Percentiles rank a stretch among this genome's conserved stretches.
Conservation (phyloP, 2,113 vertebrate species). For the Cyanocitta stelleri region DNA sequence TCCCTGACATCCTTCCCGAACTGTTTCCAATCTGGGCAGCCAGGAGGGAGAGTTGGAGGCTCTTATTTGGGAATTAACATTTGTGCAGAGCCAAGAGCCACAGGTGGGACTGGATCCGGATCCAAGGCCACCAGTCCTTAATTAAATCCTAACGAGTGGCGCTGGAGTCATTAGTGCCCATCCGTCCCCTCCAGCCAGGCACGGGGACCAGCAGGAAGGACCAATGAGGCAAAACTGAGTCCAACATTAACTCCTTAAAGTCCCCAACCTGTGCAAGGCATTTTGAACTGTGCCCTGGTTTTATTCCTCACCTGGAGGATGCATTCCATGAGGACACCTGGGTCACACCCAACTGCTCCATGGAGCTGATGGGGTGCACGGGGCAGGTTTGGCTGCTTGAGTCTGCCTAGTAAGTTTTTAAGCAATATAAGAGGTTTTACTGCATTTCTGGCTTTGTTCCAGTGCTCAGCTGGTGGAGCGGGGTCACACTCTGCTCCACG, state of each 20-base stretch:
- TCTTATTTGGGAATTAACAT: not conserved
- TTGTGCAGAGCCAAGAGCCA: not conserved
- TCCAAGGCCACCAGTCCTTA: not conserved
- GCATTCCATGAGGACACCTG: accelerated
- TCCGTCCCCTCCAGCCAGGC: not conserved
- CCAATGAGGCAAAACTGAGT: accelerated
- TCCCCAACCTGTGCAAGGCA: accelerated
- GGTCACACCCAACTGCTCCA: not conserved
- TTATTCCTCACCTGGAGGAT: not conserved
- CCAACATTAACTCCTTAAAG: accelerated
- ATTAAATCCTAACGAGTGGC: not conserved
- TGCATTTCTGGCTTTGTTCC: accelerated
- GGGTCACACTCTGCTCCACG: accelerated
- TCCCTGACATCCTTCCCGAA: not conserved
- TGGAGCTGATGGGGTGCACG: accelerated
- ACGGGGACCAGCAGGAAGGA: not conserved
- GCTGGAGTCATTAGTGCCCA: not conserved
- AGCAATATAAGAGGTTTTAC: accelerated
- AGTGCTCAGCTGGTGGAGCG: not conserved
- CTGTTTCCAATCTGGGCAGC: not conserved
- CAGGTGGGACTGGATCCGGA: not conserved
- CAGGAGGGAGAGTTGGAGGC: not conserved
- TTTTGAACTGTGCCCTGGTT: not conserved
- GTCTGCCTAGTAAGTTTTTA: accelerated
- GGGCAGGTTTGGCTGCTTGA: not conserved